These are phyloP conservation scores for Chiloscyllium plagiosum DNA, from an alignment of 2,113 vertebrate species.

Conservation along the genomic window DNA sequence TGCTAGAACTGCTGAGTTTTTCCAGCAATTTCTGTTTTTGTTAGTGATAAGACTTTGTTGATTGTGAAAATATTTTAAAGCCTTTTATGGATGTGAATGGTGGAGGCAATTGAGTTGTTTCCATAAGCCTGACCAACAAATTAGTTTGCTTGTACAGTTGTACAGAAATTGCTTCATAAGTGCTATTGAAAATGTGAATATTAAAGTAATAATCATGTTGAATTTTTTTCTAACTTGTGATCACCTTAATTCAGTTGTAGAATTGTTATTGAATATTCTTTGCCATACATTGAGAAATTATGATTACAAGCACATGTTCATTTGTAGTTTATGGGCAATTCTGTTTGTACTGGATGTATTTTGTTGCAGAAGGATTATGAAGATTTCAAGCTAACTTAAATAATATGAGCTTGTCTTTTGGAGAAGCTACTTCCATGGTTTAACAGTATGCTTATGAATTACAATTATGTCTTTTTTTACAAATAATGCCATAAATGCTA, in stretches of 20 bases:
- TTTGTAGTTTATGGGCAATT: background rate
- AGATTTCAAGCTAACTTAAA: background rate
- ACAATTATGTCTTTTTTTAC: background rate
- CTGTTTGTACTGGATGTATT: background rate
- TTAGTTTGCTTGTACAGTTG: background rate
- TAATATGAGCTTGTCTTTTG: background rate
- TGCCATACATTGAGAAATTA: background rate
- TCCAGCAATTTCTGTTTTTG: background rate
- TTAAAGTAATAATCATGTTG: background rate
- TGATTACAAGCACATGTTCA: background rate
- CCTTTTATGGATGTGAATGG: background rate
- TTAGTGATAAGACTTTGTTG: background rate
- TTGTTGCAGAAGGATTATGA: background rate
- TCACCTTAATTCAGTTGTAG: background rate
- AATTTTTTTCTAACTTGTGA: background rate
- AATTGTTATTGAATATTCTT: background rate
- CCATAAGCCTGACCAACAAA: background rate
- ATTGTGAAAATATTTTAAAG: background rate
- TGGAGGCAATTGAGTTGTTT: background rate
- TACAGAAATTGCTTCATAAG: background rate
- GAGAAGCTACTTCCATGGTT: background rate
- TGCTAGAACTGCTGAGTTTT: too few species aligned
- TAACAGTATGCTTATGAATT: background rate
- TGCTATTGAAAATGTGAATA: background rate
- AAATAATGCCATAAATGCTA: background rate